Evolutionary conservation across 2,797 vertebrate genomes (phyloP).

Genomic region (Salmo trutta): DNA sequence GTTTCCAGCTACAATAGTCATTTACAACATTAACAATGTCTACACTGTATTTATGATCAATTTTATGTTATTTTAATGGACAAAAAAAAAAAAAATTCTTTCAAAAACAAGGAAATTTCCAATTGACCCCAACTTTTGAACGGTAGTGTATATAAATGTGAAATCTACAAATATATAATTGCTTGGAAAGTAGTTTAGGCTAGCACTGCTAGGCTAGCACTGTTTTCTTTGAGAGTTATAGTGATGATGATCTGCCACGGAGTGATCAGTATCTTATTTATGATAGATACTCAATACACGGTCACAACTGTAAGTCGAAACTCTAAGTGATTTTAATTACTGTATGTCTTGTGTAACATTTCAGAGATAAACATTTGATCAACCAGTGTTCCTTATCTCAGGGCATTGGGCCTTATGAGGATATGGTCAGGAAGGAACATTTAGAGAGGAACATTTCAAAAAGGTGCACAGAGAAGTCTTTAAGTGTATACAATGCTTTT

Average conservation of each 20-base stretch:
- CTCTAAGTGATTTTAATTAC: slow-evolving; percentile 2
- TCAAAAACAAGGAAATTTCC: too few relatives aligned
- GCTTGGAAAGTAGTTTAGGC: too few relatives aligned
- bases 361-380: slow-evolving; percentile 17
- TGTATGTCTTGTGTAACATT: slow-evolving; percentile 6
- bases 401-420: neutral
- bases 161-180: too few relatives aligned
- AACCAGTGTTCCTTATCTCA: neutral
- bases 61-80: too few relatives aligned
- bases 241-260: slow-evolving; percentile 25
- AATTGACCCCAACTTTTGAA: too few relatives aligned
- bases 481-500: neutral
- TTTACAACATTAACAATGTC: too few relatives aligned
- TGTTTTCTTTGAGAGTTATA: slow-evolving; percentile 21
- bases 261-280: slow-evolving; percentile 7
- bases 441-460: neutral
- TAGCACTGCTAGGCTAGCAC: too few relatives aligned
- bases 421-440: neutral
- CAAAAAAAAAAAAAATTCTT: too few relatives aligned
- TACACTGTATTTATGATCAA: too few relatives aligned
- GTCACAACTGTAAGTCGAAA: slow-evolving; percentile 10
- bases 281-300: slow-evolving; percentile 18
- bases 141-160: too few relatives aligned
- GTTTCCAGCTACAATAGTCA: too few relatives aligned
- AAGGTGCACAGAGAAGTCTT: neutral